Evolutionary conservation across 2,888 invertebrate species (phyloP), one percentile per base, ranked within the genome.

Genomic region (Bembecia ichneumoniformis): DNA sequence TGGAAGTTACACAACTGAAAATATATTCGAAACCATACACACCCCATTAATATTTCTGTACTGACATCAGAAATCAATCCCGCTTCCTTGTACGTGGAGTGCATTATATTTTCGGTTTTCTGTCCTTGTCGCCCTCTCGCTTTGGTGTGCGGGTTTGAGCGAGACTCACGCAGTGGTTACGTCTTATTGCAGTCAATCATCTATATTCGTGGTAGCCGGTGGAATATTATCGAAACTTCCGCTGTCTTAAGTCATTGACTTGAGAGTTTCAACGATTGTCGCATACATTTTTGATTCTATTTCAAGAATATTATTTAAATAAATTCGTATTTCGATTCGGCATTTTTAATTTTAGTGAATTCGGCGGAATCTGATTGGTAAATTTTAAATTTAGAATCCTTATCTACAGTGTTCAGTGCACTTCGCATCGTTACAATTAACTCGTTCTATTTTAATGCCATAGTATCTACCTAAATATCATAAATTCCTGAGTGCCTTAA

Each of bases 151-250:
- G 66, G 60, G 58, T 4, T 69, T 71, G 53, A 50, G 74, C 68
- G 74, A 68, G 54, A 50, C 62, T 48, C 20, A 52, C n/a, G n/a
- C 14, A 13, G 36, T 43, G 11, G 53, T 52, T 62, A 61, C 64
- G 76, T 75, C 77, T 76, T 75, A 70, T 70, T 72, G 76, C 71
- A 79, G 75, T 75, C 82, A 83, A 83, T 84, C 84, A 84, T 84
- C 84, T 83, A 82, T 82, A 87, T 86, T 86, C 83, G 79, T 82
- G 74, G 74, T 81, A 74, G 79, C 75, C 74, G 71, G 80, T 78
- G 64, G 81, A 80, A 83, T 82, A 82, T 84, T 80, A 82, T 82
- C 74, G 77, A 67, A 61, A 69, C 82, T 86, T 87, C 86, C 86
- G 77, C 70, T 62, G 62, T 65, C 61, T 63, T 64, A 68, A 76